phyloP scores from a whole-genome alignment of 2,888 invertebrate genomes.

The Neoitamus cyanurus region DNA sequence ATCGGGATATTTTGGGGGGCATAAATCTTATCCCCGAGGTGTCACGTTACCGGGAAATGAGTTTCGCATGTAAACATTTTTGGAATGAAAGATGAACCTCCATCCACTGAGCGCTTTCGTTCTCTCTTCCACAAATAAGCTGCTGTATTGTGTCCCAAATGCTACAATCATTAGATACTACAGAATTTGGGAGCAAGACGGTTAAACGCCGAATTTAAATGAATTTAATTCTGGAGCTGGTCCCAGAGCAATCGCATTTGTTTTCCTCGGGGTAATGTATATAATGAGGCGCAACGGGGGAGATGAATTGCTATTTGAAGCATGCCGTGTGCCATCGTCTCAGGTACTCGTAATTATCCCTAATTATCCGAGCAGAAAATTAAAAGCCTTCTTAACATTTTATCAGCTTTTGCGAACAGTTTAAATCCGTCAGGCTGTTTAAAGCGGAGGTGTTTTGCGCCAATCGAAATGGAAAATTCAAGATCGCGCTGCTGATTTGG shows the following conservation, averaged over 20 bases:
- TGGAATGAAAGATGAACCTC: neutral
- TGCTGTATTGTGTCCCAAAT: neutral
- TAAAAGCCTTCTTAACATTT: neutral
- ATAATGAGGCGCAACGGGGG: neutral
- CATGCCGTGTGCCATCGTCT: neutral
- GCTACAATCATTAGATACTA: neutral
- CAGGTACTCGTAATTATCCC: neutral
- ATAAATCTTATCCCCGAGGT: neutral
- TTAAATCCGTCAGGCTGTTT: neutral
- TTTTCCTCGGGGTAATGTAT: neutral
- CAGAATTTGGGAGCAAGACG: neutral
- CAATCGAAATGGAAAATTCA: neutral
- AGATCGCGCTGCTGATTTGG: neutral
- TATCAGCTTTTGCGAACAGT: neutral
- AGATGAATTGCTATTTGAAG: neutral
- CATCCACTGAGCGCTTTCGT: neutral
- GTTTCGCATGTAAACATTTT: neutral
- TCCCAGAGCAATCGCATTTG: neutral
- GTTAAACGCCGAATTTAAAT: neutral
- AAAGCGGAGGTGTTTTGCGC: neutral
- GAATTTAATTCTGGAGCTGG: neutral
- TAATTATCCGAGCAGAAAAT: neutral
- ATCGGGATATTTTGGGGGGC: neutral
- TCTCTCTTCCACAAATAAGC: neutral
- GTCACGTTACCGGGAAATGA: neutral